A percentile compares a stretch with the other conserved stretches of the same genome.
Conservation (phyloP, 2,888 invertebrate species). For the Nephrotoma guestfalica region DNA sequence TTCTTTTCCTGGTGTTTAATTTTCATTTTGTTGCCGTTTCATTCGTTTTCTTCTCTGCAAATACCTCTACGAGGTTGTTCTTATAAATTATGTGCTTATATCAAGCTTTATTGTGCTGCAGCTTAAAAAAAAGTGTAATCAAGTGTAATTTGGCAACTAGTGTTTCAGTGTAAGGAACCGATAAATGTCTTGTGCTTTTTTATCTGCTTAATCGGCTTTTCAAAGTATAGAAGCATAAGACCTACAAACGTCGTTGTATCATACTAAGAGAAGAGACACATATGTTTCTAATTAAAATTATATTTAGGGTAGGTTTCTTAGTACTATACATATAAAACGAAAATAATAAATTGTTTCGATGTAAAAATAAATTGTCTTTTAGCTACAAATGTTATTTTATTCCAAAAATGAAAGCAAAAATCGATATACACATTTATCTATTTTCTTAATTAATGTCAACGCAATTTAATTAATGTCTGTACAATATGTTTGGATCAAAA, state of each 20-base stretch:
- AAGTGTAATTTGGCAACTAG: not conserved
- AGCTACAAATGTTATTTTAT: not conserved
- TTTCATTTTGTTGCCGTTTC: not conserved
- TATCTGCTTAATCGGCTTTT: no score
- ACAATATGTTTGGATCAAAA: no score
- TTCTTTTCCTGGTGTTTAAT: not conserved
- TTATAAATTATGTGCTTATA: no score
- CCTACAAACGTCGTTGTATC: not conserved
- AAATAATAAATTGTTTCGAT: not conserved
- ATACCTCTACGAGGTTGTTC: no score
- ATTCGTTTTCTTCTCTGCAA: no score
- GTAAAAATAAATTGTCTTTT: not conserved
- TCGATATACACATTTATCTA: not conserved
- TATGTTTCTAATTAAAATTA: not conserved
- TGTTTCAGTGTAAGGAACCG: not conserved
- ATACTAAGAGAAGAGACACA: not conserved
- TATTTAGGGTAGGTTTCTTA: not conserved
- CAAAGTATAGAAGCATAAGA: no score
- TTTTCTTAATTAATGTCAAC: not conserved
- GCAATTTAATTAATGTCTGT: not conserved
- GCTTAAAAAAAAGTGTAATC: not conserved
- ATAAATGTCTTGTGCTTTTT: not conserved
- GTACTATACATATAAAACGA: not conserved
- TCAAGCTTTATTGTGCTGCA: not conserved
- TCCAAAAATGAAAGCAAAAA: not conserved